A percentile compares a stretch with the other conserved stretches of the same genome.
Evolutionary conservation across 2,113 vertebrate species (phyloP).

Genomic region (Propithecus coquereli): DNA sequence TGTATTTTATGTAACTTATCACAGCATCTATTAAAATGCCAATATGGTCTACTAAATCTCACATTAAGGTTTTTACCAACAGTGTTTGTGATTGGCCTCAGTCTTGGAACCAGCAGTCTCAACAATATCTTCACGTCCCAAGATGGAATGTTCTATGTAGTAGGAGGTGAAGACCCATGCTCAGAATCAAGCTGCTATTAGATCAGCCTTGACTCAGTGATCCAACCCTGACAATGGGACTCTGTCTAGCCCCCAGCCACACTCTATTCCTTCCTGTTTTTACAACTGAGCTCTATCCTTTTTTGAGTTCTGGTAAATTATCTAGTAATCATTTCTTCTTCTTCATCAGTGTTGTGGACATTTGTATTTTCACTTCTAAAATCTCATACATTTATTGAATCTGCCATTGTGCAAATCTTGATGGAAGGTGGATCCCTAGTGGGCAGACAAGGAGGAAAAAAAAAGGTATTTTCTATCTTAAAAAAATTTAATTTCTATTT

Average conservation of each 20-base stretch:
- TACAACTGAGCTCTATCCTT: neutral
- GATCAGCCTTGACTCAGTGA: neutral
- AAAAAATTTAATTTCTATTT: neutral
- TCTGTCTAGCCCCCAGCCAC: neutral
- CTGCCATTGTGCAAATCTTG: neutral
- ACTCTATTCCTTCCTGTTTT: neutral
- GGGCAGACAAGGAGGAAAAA: neutral
- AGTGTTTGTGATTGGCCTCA: neutral
- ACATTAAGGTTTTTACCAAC: neutral
- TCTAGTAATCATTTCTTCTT: neutral
- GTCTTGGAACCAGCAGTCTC: neutral
- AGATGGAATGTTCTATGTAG: neutral
- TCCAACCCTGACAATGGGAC: accelerated
- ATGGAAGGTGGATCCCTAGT: too few relatives aligned
- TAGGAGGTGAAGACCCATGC: neutral
- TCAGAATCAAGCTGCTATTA: neutral
- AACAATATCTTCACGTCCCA: neutral
- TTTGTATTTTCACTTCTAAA: neutral
- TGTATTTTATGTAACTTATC: neutral
- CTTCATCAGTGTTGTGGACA: neutral
- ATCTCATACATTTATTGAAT: neutral
- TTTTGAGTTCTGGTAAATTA: neutral
- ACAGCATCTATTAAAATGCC: neutral
- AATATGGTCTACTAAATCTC: neutral
- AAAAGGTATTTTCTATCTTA: neutral